Conservation (phyloP, 2,888 invertebrate genomes). For the Amphipoea oculea region DNA sequence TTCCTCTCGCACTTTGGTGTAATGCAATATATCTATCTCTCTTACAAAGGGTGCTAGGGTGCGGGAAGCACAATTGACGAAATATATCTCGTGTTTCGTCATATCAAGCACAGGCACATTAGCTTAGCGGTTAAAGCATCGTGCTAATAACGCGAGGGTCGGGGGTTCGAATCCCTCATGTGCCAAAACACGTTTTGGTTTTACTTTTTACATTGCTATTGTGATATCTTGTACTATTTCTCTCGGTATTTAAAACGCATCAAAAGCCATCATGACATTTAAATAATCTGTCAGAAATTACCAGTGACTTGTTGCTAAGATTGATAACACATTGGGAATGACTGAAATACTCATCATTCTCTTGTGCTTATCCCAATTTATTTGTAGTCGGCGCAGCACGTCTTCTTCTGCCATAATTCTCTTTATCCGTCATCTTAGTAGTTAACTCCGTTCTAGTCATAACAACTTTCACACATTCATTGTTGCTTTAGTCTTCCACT, state of each 20-base stretch:
- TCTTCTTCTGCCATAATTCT: not conserved
- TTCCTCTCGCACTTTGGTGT: not conserved
- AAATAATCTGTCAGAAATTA: not conserved
- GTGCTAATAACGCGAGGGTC: slow-evolving; percentile 16
- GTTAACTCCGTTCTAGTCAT: not conserved
- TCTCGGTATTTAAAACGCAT: not conserved
- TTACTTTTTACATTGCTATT: not conserved
- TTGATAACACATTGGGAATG: not conserved
- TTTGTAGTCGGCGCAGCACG: not conserved
- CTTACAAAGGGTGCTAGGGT: not conserved
- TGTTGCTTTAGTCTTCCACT: not conserved
- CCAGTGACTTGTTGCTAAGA: not conserved
- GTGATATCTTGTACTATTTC: not conserved
- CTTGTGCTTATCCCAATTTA: not conserved
- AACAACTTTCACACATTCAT: not conserved
- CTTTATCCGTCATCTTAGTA: not conserved
- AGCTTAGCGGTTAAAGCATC: slow-evolving; percentile 21
- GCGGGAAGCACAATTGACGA: not conserved
- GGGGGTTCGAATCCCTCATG: slow-evolving; percentile 26
- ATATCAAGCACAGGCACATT: not conserved
- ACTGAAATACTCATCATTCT: not conserved
- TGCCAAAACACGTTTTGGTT: not conserved
- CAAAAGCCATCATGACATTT: not conserved
- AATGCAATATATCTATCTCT: slow-evolving; percentile 2
- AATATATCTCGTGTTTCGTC: not conserved